Evolutionary conservation across 2,113 vertebrate species (phyloP).

Genomic region (Gobio gobio): DNA sequence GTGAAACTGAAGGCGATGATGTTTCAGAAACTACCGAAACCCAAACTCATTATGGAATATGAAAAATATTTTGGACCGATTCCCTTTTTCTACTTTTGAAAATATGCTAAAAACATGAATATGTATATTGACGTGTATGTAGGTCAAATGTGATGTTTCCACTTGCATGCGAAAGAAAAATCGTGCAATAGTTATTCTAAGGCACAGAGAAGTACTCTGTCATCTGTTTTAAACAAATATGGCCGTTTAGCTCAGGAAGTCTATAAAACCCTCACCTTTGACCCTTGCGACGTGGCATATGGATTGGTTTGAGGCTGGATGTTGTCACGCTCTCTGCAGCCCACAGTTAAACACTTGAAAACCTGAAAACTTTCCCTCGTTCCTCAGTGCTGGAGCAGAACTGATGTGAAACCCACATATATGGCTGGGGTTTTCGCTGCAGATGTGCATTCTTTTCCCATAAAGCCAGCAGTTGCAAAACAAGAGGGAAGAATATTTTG

Average conservation of each 20-base stretch:
- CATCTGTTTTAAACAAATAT: slow-evolving; percentile 7
- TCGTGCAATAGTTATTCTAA: neutral
- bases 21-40: no score
- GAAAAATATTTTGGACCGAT: neutral
- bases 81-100: no score
- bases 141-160: neutral
- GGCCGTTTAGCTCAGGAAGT: neutral
- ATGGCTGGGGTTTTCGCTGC: neutral
- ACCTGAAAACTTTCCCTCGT: neutral
- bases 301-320: slow-evolving; percentile 23
- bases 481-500: neutral
- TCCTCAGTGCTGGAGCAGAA: slow-evolving; percentile 2
- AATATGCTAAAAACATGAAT: neutral
- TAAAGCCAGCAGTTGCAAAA: neutral
- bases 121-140: neutral
- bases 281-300: neutral
- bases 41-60: neutral
- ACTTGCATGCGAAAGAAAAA: neutral
- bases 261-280: slow-evolving; percentile 40
- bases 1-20: neutral
- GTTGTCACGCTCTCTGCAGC: neutral
- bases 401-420: slow-evolving; percentile 33
- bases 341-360: neutral
- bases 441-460: neutral
- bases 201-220: neutral